These are phyloP conservation scores for Carassius auratus DNA, from an alignment of 2,113 vertebrate species.

Conservation along the genomic window DNA sequence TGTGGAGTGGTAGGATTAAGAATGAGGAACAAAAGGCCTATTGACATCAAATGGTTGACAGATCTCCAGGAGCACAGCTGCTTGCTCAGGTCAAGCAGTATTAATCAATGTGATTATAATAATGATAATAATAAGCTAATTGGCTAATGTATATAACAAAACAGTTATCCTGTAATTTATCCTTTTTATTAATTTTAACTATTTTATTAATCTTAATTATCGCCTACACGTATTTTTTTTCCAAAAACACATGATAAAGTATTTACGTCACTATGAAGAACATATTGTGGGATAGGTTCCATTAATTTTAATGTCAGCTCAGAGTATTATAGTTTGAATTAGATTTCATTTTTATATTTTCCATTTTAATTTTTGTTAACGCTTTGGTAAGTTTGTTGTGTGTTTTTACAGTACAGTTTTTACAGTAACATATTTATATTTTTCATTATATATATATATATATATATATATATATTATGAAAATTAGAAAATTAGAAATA, in stretches of 20 bases:
- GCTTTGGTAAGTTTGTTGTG: background rate
- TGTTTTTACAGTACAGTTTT: too few species aligned
- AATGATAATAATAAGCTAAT: background rate
- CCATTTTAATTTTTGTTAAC: background rate
- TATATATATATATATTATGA: too few species aligned
- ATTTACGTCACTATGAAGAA: background rate
- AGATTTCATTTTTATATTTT: background rate
- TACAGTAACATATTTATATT: too few species aligned
- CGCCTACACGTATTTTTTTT: background rate
- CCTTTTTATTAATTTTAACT: background rate
- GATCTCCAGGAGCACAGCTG: slow-evolving; percentile 58
- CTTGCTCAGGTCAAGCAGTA: slow-evolving; percentile 61
- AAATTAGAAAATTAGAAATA: too few species aligned
- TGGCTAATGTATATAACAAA: background rate
- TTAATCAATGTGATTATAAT: background rate
- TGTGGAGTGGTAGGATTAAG: slow-evolving; percentile 49
- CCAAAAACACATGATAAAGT: background rate
- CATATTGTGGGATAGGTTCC: too few species aligned
- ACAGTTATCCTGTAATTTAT: background rate
- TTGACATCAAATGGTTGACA: slow-evolving; percentile 60
- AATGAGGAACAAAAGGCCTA: slow-evolving; percentile 68
- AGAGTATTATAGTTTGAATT: background rate
- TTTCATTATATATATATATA: too few species aligned
- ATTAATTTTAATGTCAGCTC: background rate
- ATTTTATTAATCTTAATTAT: background rate